Evolutionary conservation across 2,888 invertebrate species (phyloP).

Genomic region (Omphaloscelis lunosa): DNA sequence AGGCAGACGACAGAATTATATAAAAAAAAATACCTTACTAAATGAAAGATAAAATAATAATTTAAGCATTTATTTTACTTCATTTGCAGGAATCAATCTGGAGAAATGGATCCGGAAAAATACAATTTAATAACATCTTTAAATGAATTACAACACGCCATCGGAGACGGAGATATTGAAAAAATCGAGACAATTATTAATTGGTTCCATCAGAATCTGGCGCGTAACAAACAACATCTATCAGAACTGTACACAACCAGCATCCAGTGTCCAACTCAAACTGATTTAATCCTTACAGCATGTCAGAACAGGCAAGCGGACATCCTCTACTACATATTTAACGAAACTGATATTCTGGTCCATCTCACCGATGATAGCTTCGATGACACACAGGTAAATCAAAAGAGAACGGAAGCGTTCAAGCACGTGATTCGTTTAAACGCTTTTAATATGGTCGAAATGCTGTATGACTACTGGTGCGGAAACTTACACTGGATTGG

Average conservation of each 20-base stretch:
- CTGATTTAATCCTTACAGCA: constrained; percentile 48
- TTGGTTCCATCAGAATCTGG: constrained; percentile 16
- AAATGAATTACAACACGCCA: constrained; percentile 8
- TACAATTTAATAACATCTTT: background rate
- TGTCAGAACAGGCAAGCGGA: constrained; percentile 26
- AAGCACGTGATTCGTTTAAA: constrained; percentile 22
- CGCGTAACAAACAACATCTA: constrained; percentile 5
- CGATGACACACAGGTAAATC: constrained; percentile 12
- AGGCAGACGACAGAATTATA: too few species aligned
- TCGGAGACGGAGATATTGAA: constrained; percentile 4
- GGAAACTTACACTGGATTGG: constrained; percentile 44
- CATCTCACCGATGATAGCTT: constrained; percentile 28
- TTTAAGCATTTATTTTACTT: background rate
- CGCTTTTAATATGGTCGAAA: constrained; percentile 44
- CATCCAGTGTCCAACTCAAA: constrained; percentile 16
- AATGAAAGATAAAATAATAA: too few species aligned
- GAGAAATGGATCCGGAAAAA: constrained; percentile 16
- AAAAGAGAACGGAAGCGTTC: constrained; percentile 34
- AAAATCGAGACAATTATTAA: constrained; percentile 4
- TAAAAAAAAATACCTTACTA: too few species aligned
- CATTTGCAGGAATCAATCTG: constrained; percentile 20
- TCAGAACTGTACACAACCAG: background rate
- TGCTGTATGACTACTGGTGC: constrained; percentile 55
- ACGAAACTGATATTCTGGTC: constrained; percentile 35
- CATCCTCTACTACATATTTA: constrained; percentile 28